Evolutionary conservation across 2,797 vertebrate genomes (phyloP).

Genomic region (Scleropages formosus): DNA sequence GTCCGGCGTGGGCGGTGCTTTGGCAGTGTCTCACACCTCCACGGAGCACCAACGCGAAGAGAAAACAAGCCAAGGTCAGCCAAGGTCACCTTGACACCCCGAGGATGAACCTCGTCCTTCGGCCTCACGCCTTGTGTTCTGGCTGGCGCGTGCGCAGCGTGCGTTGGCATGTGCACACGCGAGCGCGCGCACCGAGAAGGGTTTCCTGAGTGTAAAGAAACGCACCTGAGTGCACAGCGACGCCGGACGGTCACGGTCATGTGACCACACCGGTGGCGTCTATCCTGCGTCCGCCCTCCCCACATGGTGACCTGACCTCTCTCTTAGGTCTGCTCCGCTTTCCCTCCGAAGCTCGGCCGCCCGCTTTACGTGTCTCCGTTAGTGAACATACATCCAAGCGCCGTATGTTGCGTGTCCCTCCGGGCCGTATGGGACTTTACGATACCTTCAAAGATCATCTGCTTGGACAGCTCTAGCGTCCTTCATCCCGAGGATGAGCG

Average conservation of each 20-base stretch:
- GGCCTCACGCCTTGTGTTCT: conserved; percentile 26
- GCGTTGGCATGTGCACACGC: no score
- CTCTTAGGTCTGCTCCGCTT: background rate
- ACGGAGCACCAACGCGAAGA: conserved; percentile 16
- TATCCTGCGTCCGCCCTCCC: conserved; percentile 17
- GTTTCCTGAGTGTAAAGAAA: conserved; percentile 46
- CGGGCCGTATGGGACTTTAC: conserved; percentile 43
- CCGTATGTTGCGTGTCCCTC: conserved; percentile 32
- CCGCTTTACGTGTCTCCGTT: background rate
- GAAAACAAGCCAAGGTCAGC: conserved; percentile 2
- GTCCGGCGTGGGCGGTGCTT: background rate
- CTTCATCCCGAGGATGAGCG: conserved; percentile 39
- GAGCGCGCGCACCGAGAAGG: conserved; percentile 31
- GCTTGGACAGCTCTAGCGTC: conserved; percentile 36
- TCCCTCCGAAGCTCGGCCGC: background rate
- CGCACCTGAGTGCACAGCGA: conserved; percentile 36
- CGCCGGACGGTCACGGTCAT: conserved; percentile 18
- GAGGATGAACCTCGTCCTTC: conserved; percentile 23
- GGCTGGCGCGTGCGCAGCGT: no score
- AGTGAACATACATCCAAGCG: background rate
- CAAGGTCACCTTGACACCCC: conserved; percentile 20
- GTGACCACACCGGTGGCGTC: conserved; percentile 11
- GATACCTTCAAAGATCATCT: conserved; percentile 37
- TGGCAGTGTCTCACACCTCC: conserved; percentile 18
- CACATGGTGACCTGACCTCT: conserved; percentile 11